phyloP scores from a whole-genome alignment of 1,140 invertebrate species.

The Agraylea sexmaculata region DNA sequence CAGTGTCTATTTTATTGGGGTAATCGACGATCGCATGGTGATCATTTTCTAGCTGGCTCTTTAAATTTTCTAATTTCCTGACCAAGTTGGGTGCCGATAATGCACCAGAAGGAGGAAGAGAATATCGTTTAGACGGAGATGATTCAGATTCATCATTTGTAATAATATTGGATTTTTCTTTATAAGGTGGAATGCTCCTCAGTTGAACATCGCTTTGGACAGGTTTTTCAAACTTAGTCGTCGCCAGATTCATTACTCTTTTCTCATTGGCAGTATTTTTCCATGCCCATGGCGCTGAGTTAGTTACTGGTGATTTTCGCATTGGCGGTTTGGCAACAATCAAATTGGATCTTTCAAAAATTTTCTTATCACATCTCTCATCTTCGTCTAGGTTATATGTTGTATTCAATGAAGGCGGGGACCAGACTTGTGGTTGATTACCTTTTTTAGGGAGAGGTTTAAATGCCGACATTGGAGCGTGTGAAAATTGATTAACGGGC shows the following conservation, averaged over 20 bases:
- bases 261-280: constrained; percentile 26
- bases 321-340: constrained; percentile 15
- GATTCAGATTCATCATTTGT: constrained; percentile 12
- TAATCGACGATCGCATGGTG: constrained; percentile 10
- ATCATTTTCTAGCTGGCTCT: constrained; percentile 22
- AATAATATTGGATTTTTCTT: constrained; percentile 18
- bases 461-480: constrained; percentile 59
- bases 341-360: constrained; percentile 7
- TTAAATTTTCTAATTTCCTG: constrained; percentile 27
- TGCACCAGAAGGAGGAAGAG: constrained; percentile 31
- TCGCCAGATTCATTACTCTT: constrained; percentile 29
- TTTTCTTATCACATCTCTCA: constrained; percentile 9
- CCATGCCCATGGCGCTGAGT: constrained; percentile 27
- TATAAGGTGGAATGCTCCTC: constrained; percentile 19
- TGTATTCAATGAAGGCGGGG: constrained; percentile 32
- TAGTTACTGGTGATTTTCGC: constrained; percentile 17
- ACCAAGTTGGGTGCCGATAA: constrained; percentile 35
- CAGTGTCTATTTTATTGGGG: constrained; percentile 30
- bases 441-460: constrained; percentile 42
- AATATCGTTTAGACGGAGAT: constrained; percentile 8
- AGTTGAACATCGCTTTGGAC: constrained; percentile 7
- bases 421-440: constrained; percentile 30
- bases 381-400: constrained; percentile 24
- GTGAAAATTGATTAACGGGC: constrained; percentile 56
- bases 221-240: constrained; percentile 36